phyloP scores from a whole-genome alignment of 2,888 invertebrate genomes.

The Scrobipalpa costella region DNA sequence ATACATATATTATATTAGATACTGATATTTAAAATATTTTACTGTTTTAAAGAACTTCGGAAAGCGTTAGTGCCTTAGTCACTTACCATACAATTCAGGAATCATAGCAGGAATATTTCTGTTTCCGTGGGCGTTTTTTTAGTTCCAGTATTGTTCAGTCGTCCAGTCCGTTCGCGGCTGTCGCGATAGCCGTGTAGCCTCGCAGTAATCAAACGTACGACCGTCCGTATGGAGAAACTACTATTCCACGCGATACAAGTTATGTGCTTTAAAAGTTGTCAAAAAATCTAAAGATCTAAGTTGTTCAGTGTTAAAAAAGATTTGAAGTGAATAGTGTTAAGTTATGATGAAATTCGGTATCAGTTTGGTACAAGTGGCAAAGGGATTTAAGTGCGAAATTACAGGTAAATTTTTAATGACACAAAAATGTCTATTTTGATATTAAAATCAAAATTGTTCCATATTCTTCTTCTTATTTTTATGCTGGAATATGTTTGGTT shows the following conservation, averaged over 20 bases:
- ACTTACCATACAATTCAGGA: not conserved
- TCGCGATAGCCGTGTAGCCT: not conserved
- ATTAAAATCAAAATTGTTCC: too few species aligned
- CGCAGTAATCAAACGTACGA: not conserved
- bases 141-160: slow-evolving; percentile 1
- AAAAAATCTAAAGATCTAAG: not conserved
- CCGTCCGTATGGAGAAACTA: not conserved
- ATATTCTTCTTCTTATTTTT: too few species aligned
- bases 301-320: not conserved
- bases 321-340: not conserved
- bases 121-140: not conserved
- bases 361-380: not conserved
- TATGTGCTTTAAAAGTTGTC: not conserved
- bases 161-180: not conserved
- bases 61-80: too few species aligned
- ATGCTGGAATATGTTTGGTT: too few species aligned
- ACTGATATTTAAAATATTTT: too few species aligned
- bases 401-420: slow-evolving; percentile 8
- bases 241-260: not conserved
- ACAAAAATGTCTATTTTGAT: too few species aligned
- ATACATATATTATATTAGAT: too few species aligned
- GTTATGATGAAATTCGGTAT: not conserved
- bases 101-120: not conserved
- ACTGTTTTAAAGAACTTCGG: too few species aligned
- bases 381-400: not conserved